These are phyloP conservation scores for Dicentrarchus labrax DNA, from an alignment of 2,113 vertebrate species.

Conservation along the genomic window DNA sequence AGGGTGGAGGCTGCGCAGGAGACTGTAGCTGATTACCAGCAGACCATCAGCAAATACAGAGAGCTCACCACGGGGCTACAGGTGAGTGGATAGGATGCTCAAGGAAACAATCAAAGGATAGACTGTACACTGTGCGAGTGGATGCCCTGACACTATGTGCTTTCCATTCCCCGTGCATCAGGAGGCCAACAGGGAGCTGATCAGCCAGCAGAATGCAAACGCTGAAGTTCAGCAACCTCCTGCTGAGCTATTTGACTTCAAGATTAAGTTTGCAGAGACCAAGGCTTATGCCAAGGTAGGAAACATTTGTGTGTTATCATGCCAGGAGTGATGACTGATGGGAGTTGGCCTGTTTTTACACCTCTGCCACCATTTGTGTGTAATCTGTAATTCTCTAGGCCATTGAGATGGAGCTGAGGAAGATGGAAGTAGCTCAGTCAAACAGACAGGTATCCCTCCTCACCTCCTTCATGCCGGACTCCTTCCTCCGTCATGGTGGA, in stretches of 20 bases:
- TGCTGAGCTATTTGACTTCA: conserved; percentile 96
- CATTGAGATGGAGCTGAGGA: conserved; percentile 98
- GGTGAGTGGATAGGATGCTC: conserved; percentile 76
- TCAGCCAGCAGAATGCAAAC: conserved; percentile 92
- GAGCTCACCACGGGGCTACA: conserved; percentile 93
- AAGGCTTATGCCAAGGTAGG: conserved; percentile 97
- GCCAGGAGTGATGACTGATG: background rate
- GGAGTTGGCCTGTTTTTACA: background rate
- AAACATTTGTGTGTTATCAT: background rate
- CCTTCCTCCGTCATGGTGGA: conserved; percentile 95
- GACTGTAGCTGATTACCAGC: conserved; percentile 95
- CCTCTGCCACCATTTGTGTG: background rate
- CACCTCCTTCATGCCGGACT: conserved; percentile 98
- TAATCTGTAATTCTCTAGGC: conserved; percentile 82
- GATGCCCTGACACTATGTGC: background rate
- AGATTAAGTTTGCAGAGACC: conserved; percentile 98
- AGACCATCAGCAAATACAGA: conserved; percentile 96
- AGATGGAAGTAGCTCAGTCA: conserved; percentile 96
- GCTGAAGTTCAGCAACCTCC: conserved; percentile 92
- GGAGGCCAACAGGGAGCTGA: conserved; percentile 95
- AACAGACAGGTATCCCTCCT: conserved; percentile 94
- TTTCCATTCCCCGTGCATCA: conserved; percentile 57
- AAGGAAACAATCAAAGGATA: background rate
- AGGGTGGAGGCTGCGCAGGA: conserved; percentile 96
- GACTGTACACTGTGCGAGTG: too few species aligned